Evolutionary conservation across 2,888 invertebrate genomes (phyloP).

Genomic region (Zhuqinia jingwanae): DNA sequence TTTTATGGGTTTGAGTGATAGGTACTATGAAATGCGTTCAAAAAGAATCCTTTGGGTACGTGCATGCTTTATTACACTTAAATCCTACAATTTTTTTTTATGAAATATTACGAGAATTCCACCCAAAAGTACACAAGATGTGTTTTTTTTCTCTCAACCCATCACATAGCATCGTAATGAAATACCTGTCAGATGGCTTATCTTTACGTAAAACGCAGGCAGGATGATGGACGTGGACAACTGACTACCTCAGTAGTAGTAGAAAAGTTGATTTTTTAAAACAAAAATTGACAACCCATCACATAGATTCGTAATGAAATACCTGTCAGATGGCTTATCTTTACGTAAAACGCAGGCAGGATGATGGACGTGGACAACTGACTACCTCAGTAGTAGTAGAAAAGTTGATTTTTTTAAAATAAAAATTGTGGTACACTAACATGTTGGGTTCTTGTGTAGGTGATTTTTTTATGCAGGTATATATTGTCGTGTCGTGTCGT

Average conservation of each 20-base stretch:
- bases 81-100: constrained; percentile 14
- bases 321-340: constrained; percentile 70
- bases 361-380: constrained; percentile 63
- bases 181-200: constrained; percentile 70
- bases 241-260: constrained; percentile 45
- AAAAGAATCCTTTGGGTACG: background rate
- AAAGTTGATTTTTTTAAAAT: no score
- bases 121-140: constrained; percentile 44
- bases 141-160: constrained; percentile 46
- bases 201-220: background rate
- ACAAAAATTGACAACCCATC: no score
- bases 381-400: constrained; percentile 44
- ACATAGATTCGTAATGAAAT: constrained; percentile 64
- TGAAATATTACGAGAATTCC: constrained; percentile 37
- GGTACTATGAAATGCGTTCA: constrained; percentile 33
- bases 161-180: constrained; percentile 43
- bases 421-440: no score
- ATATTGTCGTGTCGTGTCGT: no score
- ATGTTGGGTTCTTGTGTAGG: no score
- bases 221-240: background rate
- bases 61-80: background rate
- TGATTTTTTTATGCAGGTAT: no score
- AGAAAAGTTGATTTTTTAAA: no score
- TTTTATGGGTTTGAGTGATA: constrained; percentile 39
- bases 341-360: background rate